Evolutionary conservation across 1,140 invertebrate species (phyloP), one percentile per base, ranked within the genome.

Genomic region (Scaptodrosophila lebanonensis): DNA sequence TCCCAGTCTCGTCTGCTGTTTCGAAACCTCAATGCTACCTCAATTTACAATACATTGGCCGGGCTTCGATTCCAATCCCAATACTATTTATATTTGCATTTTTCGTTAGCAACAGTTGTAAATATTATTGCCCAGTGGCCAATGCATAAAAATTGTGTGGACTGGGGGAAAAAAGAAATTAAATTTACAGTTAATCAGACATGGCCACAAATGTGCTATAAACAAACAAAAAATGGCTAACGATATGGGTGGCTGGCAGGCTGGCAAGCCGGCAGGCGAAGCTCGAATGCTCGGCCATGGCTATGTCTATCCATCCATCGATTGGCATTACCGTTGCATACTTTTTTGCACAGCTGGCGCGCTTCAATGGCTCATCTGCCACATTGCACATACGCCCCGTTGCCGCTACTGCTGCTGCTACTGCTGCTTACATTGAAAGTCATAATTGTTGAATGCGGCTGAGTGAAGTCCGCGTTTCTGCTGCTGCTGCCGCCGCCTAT

Each of bases 181-280:
- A 66, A 82, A 79, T 82, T 79, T 82, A 62, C 75, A 79, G 73
- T 73, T 77, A 79, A 79, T 79, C 73, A 82, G 73, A 77, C 73
- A 77, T 68, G 73, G 73, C 73, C 73, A 77, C 73, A 77, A 77
- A 77, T 79, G 68, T 64, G 73, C 66, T 69, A 82, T 82, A 82
- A 82, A 66, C 75, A 79, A 79, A 82, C 77, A 73, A 27, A 63
- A 71, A 50, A 45, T 58, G 73, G 65, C 75, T 62, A 79, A 73
- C 73, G 73, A 79, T 52, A 47, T 42, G 73, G 48, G 61, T 44
- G 40, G 18, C n/a, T n/a, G n/a, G n/a, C n/a, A n/a, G n/a, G n/a
- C n/a, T n/a, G n/a, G n/a, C n/a, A n/a, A n/a, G 48, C 20, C 15
- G 25, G 40, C 7, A 20, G 30, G 11, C 9, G 45, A 32, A 11